phyloP scores from a whole-genome alignment of 1,140 invertebrate species.

The Dendroctonus ponderosae region DNA sequence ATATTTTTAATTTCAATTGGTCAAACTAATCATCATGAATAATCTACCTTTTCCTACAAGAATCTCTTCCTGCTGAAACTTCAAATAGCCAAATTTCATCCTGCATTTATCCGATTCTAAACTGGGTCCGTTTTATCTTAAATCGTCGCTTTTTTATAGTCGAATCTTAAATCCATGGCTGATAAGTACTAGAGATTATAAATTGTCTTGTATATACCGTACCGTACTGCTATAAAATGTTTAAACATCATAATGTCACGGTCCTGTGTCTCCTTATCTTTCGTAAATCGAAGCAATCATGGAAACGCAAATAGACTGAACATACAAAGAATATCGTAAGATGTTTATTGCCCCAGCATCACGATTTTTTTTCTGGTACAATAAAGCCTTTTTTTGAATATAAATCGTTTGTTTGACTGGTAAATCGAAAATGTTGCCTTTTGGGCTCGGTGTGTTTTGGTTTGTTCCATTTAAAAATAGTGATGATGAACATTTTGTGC shows the following conservation, averaged over 20 bases:
- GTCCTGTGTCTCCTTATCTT: constrained; percentile 15
- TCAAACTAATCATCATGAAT: too few species aligned
- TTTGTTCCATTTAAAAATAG: too few species aligned
- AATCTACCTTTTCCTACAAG: too few species aligned
- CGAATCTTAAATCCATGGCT: constrained; percentile 14
- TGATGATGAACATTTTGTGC: too few species aligned
- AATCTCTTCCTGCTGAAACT: too few species aligned
- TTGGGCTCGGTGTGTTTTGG: too few species aligned
- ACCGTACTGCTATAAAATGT: constrained; percentile 27
- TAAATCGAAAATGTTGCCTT: too few species aligned
- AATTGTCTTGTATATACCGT: constrained; percentile 15
- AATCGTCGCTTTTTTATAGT: constrained; percentile 19
- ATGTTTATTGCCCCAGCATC: constrained; percentile 6
- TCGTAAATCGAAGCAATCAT: constrained; percentile 28
- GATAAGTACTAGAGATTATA: constrained; percentile 19
- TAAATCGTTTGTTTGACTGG: too few species aligned
- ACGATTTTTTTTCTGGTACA: constrained; percentile 1
- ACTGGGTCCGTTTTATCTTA: constrained; percentile 14
- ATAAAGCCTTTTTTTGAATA: constrained; percentile 2
- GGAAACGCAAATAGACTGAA: constrained; percentile 23
- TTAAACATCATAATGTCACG: constrained; percentile 29
- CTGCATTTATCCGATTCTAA: constrained; percentile 2
- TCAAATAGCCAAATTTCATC: too few species aligned
- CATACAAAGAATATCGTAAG: constrained; percentile 9
- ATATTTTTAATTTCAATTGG: too few species aligned